Base-by-base conservation (phyloP, 1,140 invertebrate species). In the Heliconius himera region DNA sequence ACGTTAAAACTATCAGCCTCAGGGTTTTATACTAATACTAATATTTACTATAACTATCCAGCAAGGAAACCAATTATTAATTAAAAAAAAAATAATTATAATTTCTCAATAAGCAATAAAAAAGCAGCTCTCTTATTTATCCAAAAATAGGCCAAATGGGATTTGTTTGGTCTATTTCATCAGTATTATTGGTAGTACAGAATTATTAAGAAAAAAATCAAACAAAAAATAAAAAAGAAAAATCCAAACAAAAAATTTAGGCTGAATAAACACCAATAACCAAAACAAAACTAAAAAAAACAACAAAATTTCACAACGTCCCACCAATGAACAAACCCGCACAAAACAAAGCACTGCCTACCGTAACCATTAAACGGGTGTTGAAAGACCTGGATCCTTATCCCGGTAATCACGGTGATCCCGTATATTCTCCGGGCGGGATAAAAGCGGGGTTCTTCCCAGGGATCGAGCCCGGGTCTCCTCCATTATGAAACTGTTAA, bases 401-500 rank as follows among this genome's bases (percentile, higher is more conserved):
- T 72, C 70, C 70, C 36, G 70, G 36, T 20, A 22, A 56, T 22
- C 54, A 20, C 54, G 49, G 49, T 51, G 16, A 51, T 20, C 54
- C 3, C 20, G 54, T 3, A 56, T 56, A 56, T 56, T 22, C 8
- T 56, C 54, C 22, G 41, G 54, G 70, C 70, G 76, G 20, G 73
- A 79, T 72, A 71, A 74, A n/a, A 51, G 77, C 72, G 83, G 84
- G 22, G 84, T 77, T 60, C 83, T 82, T n/a, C 75, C 83, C 72
- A 82, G 80, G 73, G 90, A 87, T 51, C 92, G 85, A 75, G 85
- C 86, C 70, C 91, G 89, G 70, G 91, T 92, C 89, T 91, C 91
- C 77, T 94, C 96, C 81, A 99, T 97, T 79, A 99, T 98, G 84
- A 98, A 97, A 91, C 98, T 97, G 94, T 98, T 98, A 76, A 98